Base-by-base conservation (phyloP, 2,797 vertebrate genomes). In the Brotula barbata region DNA sequence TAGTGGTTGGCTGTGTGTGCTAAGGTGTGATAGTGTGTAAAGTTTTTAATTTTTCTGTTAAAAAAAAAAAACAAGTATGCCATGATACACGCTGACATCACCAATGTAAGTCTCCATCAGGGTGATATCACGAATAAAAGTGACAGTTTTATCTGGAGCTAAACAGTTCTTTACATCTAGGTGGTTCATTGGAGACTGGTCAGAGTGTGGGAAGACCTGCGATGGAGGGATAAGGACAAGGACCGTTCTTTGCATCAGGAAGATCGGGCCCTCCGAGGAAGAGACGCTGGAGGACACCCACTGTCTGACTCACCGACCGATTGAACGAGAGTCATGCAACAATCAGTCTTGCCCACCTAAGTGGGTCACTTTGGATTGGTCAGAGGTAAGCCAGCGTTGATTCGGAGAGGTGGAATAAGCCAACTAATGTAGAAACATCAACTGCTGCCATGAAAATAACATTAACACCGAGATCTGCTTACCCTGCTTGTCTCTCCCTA, bases 121-220 rank as follows among this genome's bases (percentile, higher is more conserved):
- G 8, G 25, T 28, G 8, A 28, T 28, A 4, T 8, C 25, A 28
- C 25, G 4, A 8, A 28, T 4, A 28, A 4, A 28, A 28, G 25
- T 4, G 25, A 28, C 25, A 28, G 8, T 28, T 28, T 28, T 4
- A 28, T n/a, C n/a, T n/a, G 25, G 25, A 33, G 31, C 31, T 33
- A 33, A 33, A 33, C 5, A 33, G 6, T 14, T 34, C 48, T 34
- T 6, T 68, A n/a, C 36, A 37, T 64, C 5, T 84, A 99, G 97
- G 72, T 99, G 97, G 96, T 96, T 98, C 79, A 99, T 99, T 10
- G 96, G 95, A 2, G 96, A 97, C 82, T 99, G 97, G 97, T 92
- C 94, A 1, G 95, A 96, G 70, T 99, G 97, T 69, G 96, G 92
- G 54, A 97, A 95, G 89, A 96, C 95, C 0, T 99, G 97, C 62